A percentile compares a stretch with the other conserved stretches of the same genome.
phyloP scores from a whole-genome alignment of 2,888 invertebrate genomes.

The Sycophila texana region DNA sequence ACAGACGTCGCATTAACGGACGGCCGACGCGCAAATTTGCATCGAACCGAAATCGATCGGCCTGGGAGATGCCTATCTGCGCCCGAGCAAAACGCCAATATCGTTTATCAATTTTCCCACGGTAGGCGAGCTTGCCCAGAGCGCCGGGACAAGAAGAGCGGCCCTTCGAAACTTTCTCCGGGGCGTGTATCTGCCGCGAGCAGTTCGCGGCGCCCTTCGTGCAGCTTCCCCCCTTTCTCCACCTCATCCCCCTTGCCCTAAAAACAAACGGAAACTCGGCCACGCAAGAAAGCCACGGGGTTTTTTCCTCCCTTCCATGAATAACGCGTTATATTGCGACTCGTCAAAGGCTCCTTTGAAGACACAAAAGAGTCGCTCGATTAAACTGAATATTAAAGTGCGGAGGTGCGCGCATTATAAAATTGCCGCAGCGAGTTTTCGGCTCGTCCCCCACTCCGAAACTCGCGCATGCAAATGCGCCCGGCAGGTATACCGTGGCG shows the following conservation, averaged over 20 bases:
- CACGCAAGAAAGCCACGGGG: conserved; percentile 1
- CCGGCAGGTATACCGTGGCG: neutral
- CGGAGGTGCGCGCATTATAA: conserved; percentile 47
- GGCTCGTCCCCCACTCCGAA: neutral
- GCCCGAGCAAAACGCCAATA: conserved; percentile 19
- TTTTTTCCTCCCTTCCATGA: neutral
- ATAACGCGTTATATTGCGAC: neutral
- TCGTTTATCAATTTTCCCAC: conserved; percentile 33
- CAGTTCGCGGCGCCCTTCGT: neutral
- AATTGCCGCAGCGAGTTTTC: conserved; percentile 49
- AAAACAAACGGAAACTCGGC: conserved; percentile 38
- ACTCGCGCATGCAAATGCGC: conserved; percentile 30
- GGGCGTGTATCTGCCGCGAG: conserved; percentile 14
- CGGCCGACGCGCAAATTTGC: neutral
- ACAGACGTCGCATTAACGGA: neutral
- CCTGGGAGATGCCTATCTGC: no score
- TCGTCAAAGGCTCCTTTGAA: no score
- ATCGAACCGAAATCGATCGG: neutral
- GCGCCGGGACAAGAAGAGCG: neutral
- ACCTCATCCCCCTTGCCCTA: neutral
- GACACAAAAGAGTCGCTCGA: conserved; percentile 13
- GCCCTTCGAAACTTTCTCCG: conserved; percentile 21
- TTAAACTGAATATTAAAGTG: conserved; percentile 29
- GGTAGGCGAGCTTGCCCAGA: no score
- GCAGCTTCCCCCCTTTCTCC: neutral